Percentiles rank a stretch among this genome's conserved stretches.
Conservation (phyloP, 2,888 invertebrate species). For the Scaptomyza cyrtandrae region DNA sequence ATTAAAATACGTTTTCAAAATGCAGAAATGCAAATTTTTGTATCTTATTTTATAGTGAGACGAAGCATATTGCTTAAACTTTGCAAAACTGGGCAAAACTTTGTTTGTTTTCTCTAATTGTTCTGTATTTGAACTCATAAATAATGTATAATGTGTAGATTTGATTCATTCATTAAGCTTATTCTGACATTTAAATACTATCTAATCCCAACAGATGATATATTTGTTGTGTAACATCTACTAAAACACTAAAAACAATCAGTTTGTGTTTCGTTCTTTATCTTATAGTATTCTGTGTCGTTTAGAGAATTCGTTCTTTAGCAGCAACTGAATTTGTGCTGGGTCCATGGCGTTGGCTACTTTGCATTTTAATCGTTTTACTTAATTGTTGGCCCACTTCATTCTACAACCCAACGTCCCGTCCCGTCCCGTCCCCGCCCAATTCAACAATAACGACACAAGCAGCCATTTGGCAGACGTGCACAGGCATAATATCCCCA, state of each 20-base stretch:
- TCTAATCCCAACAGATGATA: too few relatives aligned
- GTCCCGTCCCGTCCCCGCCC: not conserved
- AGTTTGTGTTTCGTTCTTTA: not conserved
- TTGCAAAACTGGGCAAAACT: too few relatives aligned
- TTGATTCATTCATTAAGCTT: too few relatives aligned
- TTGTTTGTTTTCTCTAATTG: too few relatives aligned
- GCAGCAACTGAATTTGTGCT: conserved; percentile 25
- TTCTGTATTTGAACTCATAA: too few relatives aligned
- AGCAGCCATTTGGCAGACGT: conserved; percentile 29
- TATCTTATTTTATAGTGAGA: too few relatives aligned
- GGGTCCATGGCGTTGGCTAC: conserved; percentile 59
- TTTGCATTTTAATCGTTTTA: conserved; percentile 78
- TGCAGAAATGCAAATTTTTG: too few relatives aligned
- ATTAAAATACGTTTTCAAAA: too few relatives aligned
- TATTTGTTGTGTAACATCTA: not conserved
- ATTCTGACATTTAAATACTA: too few relatives aligned
- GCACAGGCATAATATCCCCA: conserved; percentile 49
- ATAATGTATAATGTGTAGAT: too few relatives aligned
- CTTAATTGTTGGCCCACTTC: conserved; percentile 65
- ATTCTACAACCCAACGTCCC: not conserved
- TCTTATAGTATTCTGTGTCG: conserved; percentile 10
- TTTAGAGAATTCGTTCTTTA: conserved; percentile 4
- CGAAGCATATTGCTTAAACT: too few relatives aligned
- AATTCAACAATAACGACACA: conserved; percentile 14
- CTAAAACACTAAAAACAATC: too few relatives aligned